phyloP scores from a whole-genome alignment of 2,797 vertebrate genomes.

The Todus mexicanus region DNA sequence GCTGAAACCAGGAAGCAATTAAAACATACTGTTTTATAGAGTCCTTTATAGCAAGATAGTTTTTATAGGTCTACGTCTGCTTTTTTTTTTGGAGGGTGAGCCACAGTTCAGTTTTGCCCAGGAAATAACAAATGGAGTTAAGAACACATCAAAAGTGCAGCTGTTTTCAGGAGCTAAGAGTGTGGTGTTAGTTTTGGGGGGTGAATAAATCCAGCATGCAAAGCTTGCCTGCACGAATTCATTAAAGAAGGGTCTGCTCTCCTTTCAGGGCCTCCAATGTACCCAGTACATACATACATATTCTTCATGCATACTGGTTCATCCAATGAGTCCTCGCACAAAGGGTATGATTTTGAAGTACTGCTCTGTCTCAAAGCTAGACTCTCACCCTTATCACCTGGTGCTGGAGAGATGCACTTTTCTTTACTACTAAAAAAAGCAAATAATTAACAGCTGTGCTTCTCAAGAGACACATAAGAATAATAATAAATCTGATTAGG shows the following conservation, averaged over 20 bases:
- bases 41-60: slow-evolving; percentile 51
- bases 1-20: slow-evolving; percentile 64
- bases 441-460: neutral
- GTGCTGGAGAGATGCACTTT: neutral
- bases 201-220: neutral
- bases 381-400: neutral
- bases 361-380: neutral
- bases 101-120: slow-evolving; percentile 57
- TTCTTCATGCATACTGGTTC: neutral
- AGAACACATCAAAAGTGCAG: slow-evolving; percentile 2
- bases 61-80: slow-evolving; percentile 36
- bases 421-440: neutral
- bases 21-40: slow-evolving; percentile 66
- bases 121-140: slow-evolving; percentile 58
- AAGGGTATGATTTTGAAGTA: neutral
- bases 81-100: slow-evolving; percentile 54
- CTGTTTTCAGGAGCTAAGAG: neutral
- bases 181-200: neutral
- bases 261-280: neutral
- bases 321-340: neutral
- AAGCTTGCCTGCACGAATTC: neutral
- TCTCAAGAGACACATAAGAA: neutral
- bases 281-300: neutral
- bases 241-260: neutral
- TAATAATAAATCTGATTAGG: neutral